Evolutionary conservation across 2,888 invertebrate genomes (phyloP).

Genomic region (Agrochola lychnidis): DNA sequence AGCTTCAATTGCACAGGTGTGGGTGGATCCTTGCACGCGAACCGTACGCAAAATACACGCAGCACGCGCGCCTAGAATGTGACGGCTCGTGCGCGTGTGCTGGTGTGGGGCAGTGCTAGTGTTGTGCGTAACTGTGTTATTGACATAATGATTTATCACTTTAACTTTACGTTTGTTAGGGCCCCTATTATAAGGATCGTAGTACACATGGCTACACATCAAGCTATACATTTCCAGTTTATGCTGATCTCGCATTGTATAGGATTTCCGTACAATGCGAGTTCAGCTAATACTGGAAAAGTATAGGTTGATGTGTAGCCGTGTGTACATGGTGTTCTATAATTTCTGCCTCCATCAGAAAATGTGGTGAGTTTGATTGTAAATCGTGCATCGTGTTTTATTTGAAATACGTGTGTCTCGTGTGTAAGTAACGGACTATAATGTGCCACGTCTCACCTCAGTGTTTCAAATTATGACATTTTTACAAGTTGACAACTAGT

Average conservation of each 20-base stretch:
- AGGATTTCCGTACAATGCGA: no score
- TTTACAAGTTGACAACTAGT: constrained; percentile 65
- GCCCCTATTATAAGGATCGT: neutral
- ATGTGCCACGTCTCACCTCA: constrained; percentile 79
- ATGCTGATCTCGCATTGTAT: no score
- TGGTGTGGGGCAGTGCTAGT: neutral
- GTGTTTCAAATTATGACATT: constrained; percentile 76
- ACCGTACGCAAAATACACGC: no score
- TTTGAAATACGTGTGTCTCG: constrained; percentile 61
- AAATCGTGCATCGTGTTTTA: constrained; percentile 47
- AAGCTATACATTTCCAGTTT: no score
- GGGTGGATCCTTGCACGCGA: no score
- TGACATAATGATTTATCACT: neutral
- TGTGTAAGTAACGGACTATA: constrained; percentile 67
- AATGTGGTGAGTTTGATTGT: neutral
- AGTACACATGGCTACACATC: neutral
- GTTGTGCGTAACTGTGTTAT: neutral
- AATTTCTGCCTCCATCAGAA: neutral
- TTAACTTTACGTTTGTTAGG: neutral
- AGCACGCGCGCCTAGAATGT: no score
- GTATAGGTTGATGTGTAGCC: no score
- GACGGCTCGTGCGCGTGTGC: no score
- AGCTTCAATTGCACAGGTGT: no score
- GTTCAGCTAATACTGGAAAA: no score
- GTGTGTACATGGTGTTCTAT: neutral